Base-by-base conservation (phyloP, 2,888 invertebrate species). In the Icerya purchasi region DNA sequence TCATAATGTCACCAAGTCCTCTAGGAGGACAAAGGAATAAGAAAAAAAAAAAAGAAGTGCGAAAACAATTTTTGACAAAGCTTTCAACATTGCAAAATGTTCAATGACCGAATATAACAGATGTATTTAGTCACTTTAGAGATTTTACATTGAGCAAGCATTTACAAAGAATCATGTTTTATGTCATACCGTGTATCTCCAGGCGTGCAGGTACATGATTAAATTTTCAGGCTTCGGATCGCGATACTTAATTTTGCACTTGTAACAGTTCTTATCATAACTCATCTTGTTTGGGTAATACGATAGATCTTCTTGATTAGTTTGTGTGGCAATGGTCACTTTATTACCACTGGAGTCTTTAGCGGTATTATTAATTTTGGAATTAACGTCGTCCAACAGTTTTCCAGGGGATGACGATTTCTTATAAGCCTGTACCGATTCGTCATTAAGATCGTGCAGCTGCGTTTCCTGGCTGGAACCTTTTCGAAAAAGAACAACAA, bases 181-280 rank as follows among this genome's bases (percentile, higher is more conserved):
- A 21, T 53, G 24, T 62, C 70, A 70, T 70, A 86, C 86, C 79
- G 82, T 83, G 72, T 90, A 90, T 69, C 87, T 87, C 86, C 88
- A 88, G 25, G 94, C 94, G 73, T 96, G 96, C 53, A 96, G 79
- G 73, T 90, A 96, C 89, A 96, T 91, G 66, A 93, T 84, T 62
- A 96, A 79, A 72, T 94, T 91, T 65, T 86, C 81, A 0, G 90
- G 88, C 64, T 86, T 81, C 0, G 96, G 94, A 72, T 96, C 94
- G 64, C 87, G 77, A 75, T 89, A 93, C 62, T 86, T 79, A 61
- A 89, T 86, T 73, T 88, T 88, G 73, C 94, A 96, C 73, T 92
- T 89, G 71, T 87, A 86, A 74, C 94, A 96, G 70, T 90, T 84
- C 50, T 83, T 82, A 70, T 93, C 91, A 14, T 83, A 73, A 14